Conservation (phyloP, 2,797 vertebrate species). For the Amniataba percoides region DNA sequence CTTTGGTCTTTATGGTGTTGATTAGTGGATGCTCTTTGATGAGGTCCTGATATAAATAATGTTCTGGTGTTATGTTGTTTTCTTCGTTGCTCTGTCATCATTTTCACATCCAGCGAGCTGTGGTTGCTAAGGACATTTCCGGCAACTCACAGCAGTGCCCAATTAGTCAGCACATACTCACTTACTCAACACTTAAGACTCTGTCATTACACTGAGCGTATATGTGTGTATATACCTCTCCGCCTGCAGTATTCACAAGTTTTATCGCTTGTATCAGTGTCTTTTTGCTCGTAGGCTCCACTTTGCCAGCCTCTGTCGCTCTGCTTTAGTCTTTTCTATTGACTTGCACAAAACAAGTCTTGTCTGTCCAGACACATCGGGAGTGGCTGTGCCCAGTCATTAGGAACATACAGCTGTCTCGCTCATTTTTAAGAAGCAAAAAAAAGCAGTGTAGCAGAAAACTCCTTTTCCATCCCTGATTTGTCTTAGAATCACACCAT, state of each 20-base stretch:
- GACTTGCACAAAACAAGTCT: conserved; percentile 16
- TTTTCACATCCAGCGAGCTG: conserved; percentile 44
- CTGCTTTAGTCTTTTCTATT: conserved; percentile 2
- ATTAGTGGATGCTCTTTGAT: not conserved
- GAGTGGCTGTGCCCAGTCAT: conserved; percentile 24
- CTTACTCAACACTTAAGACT: conserved; percentile 19
- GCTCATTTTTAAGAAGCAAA: conserved; percentile 37
- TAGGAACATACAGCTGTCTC: conserved; percentile 44
- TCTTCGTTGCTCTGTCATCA: conserved; percentile 10
- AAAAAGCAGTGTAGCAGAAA: conserved; percentile 57
- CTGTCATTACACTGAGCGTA: not conserved
- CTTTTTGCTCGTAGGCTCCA: not conserved
- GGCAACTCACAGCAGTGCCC: conserved; percentile 30
- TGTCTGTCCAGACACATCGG: conserved; percentile 2
- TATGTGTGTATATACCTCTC: not conserved
- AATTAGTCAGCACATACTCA: conserved; percentile 47
- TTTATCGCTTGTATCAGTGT: not conserved
- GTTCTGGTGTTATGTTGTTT: not conserved
- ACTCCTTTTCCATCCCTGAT: conserved; percentile 62
- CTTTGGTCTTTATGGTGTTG: not conserved
- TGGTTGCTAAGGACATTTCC: conserved; percentile 33
- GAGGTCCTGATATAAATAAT: conserved; percentile 33
- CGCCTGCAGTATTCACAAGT: not conserved
- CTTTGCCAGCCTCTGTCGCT: conserved; percentile 9
- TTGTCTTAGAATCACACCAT: conserved; percentile 77